A percentile compares a stretch with the other conserved stretches of the same genome.
These are phyloP conservation scores for Scolopax bukidnonensis DNA, from an alignment of 2,797 vertebrate species.

Conservation along the genomic window DNA sequence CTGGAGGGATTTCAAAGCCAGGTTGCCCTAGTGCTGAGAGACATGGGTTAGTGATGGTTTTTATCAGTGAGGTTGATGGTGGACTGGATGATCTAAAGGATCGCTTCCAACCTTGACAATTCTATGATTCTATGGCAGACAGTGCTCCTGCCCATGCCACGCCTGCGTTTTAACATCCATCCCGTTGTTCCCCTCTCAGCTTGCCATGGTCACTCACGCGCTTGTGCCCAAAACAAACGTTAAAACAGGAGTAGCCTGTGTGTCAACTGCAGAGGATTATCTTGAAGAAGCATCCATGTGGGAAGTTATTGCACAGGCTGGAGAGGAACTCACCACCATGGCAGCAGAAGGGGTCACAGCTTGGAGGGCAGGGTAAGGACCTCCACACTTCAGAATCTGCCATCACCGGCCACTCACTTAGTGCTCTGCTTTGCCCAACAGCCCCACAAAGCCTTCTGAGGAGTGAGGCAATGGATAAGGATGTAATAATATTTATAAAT, in stretches of 20 bases:
- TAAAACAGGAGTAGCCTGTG: background rate
- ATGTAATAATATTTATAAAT: background rate
- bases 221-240: background rate
- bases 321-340: background rate
- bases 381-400: background rate
- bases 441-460: background rate
- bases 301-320: background rate
- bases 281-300: background rate
- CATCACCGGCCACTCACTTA: background rate
- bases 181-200: background rate
- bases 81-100: no score
- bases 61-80: no score
- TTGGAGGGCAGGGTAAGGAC: background rate
- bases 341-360: background rate
- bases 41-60: no score
- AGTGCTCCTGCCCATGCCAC: background rate
- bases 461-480: background rate
- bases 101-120: no score
- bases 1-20: no score
- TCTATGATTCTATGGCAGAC: background rate
- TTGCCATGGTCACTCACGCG: background rate
- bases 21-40: no score
- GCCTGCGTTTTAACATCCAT: background rate
- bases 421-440: background rate
- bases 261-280: background rate